Percentiles rank a stretch among this genome's conserved stretches.
Evolutionary conservation across 2,113 vertebrate species (phyloP).

Genomic region (Panthera uncia): DNA sequence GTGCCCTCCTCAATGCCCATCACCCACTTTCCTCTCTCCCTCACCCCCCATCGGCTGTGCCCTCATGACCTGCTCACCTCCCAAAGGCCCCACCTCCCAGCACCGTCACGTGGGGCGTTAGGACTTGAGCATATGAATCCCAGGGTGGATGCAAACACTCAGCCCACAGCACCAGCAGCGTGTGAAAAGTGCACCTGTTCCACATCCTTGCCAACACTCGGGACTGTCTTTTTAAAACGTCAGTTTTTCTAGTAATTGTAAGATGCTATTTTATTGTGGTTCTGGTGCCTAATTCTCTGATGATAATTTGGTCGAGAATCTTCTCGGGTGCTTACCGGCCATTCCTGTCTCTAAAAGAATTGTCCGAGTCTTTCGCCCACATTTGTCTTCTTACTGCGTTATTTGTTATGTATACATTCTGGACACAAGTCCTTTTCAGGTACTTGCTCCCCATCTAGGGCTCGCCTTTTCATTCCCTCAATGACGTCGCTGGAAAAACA

Average conservation of each 20-base stretch:
- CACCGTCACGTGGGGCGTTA: background rate
- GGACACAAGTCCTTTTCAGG: background rate
- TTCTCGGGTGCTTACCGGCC: background rate
- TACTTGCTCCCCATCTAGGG: background rate
- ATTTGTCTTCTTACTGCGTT: background rate
- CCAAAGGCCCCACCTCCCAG: background rate
- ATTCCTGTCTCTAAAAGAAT: background rate
- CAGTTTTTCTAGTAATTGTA: background rate
- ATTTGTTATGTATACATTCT: background rate
- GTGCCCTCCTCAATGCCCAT: no score
- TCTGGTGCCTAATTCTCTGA: background rate
- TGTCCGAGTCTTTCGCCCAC: background rate
- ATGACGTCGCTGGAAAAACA: background rate
- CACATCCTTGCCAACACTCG: background rate
- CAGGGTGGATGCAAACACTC: background rate
- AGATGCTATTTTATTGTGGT: background rate
- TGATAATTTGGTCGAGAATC: background rate
- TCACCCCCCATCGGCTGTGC: background rate
- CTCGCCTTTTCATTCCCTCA: background rate
- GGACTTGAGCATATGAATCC: background rate
- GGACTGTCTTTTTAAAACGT: background rate
- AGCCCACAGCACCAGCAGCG: background rate
- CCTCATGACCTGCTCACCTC: background rate
- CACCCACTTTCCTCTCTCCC: no score
- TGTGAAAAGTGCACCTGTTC: background rate